Conservation (phyloP, 2,113 vertebrate genomes). For the Sclerurus mexicanus region DNA sequence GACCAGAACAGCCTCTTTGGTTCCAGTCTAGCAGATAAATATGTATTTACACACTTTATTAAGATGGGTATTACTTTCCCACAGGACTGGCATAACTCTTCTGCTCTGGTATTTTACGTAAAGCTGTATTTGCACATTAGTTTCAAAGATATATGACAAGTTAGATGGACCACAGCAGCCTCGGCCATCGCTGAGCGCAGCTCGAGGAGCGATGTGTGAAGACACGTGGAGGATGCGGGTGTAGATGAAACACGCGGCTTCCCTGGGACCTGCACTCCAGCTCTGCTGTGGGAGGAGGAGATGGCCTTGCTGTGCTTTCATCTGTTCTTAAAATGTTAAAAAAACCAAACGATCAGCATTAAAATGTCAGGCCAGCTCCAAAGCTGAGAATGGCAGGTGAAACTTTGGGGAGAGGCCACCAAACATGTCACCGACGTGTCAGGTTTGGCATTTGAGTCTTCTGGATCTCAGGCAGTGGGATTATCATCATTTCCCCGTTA, state of each 20-base stretch:
- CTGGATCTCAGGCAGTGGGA: fast-evolving
- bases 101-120: background rate
- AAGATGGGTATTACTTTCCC: slow-evolving; percentile 43
- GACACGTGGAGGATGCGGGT: background rate
- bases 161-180: background rate
- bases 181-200: background rate
- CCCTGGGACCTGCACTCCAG: background rate
- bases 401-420: background rate
- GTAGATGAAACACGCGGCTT: background rate
- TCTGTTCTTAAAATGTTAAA: background rate
- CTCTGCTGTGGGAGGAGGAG: background rate
- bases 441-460: background rate
- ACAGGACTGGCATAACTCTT: slow-evolving; percentile 33
- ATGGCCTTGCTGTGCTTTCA: background rate
- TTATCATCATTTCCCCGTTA: background rate
- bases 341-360: background rate
- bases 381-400: background rate
- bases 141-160: background rate
- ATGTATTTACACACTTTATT: slow-evolving; percentile 63
- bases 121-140: background rate
- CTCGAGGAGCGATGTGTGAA: fast-evolving
- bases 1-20: slow-evolving; percentile 44
- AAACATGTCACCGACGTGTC: background rate
- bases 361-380: background rate
- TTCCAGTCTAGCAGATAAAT: slow-evolving; percentile 61